Conservation (phyloP, 2,797 vertebrate species). For the Petrocephalus sullivani region DNA sequence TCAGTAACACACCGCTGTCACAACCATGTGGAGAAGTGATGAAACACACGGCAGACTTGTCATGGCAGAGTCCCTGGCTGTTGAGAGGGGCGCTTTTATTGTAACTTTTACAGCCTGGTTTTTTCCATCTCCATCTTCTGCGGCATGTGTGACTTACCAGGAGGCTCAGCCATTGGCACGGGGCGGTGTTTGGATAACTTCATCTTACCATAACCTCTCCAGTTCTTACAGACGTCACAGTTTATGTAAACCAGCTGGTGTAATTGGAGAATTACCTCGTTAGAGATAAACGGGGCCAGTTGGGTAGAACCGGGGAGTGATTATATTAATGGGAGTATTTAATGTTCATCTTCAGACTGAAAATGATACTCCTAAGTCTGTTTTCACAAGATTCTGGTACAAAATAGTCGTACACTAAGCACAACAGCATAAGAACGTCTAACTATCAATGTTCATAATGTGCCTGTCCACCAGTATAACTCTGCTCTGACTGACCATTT, state of each 20-base stretch:
- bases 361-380: not conserved
- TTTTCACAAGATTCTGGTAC: not conserved
- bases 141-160: not conserved
- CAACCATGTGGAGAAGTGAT: not conserved
- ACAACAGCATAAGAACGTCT: not conserved
- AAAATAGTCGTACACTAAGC: not conserved
- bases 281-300: not conserved
- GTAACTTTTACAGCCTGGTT: not conserved
- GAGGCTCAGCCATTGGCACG: not conserved
- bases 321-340: constrained; percentile 4
- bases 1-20: not conserved
- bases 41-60: not conserved
- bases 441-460: not conserved
- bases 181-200: not conserved
- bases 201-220: not conserved
- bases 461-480: not conserved
- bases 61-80: not conserved
- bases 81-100: not conserved
- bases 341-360: not conserved
- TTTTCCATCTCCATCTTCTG: not conserved
- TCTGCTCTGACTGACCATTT: not conserved
- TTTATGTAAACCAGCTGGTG: not conserved
- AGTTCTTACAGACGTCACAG: constrained; percentile 1
- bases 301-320: not conserved
- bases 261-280: not conserved